phyloP scores from a whole-genome alignment of 30 jellyfish, hydroid and myxozoan species.

The Turritopsis dohrnii region DNA sequence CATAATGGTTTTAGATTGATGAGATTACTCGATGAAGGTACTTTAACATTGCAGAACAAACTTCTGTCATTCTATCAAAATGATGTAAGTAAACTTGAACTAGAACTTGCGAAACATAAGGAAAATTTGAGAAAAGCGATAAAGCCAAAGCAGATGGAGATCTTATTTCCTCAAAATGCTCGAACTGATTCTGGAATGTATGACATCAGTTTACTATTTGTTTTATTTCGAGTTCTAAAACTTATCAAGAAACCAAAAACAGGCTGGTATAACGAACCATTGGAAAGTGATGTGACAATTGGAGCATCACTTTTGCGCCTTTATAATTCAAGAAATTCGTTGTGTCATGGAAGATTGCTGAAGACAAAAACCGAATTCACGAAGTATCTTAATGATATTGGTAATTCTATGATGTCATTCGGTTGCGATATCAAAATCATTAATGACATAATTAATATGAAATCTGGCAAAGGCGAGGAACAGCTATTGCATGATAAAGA shows the following conservation, averaged over 20 bases:
- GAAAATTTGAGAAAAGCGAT: not conserved
- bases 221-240: not conserved
- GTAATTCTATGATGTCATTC: not conserved
- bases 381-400: not conserved
- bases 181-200: not conserved
- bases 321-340: not conserved
- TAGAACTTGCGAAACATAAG: not conserved
- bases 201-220: not conserved
- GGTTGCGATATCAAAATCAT: not conserved
- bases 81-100: not conserved
- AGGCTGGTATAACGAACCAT: constrained; percentile 9
- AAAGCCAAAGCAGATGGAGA: not conserved
- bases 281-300: not conserved
- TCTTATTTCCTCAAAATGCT: not conserved
- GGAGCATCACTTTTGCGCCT: not conserved
- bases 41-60: not conserved
- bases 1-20: not conserved
- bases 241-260: not conserved
- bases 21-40: not conserved
- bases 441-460: not conserved
- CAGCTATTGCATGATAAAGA: not conserved
- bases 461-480: not conserved
- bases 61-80: not conserved
- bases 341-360: not conserved
- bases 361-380: not conserved